A percentile compares a stretch with the other conserved stretches of the same genome.
phyloP scores from a whole-genome alignment of 2,113 vertebrate genomes.

The Ranitomeya imitator region DNA sequence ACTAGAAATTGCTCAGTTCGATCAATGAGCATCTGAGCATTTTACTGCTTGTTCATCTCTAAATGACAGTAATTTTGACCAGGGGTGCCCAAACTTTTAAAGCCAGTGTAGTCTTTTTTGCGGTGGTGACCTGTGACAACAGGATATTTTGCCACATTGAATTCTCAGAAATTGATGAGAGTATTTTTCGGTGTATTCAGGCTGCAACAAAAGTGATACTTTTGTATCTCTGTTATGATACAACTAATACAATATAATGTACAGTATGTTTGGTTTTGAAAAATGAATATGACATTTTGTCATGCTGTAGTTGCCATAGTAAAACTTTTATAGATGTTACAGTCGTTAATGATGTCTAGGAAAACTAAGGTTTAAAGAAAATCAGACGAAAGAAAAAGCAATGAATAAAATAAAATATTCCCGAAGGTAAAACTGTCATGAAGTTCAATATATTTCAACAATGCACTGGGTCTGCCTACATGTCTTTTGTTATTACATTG shows the following conservation, averaged over 20 bases:
- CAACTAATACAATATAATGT: background rate
- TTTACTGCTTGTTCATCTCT: too few species aligned
- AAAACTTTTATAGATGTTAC: background rate
- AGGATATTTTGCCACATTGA: too few species aligned
- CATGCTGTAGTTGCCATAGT: background rate
- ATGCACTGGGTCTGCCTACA: constrained; percentile 24
- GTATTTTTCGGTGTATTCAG: too few species aligned
- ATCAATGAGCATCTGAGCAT: too few species aligned
- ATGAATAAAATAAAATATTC: constrained; percentile 33
- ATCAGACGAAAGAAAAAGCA: background rate
- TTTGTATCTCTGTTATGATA: background rate
- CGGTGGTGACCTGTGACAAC: too few species aligned
- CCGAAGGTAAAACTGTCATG: constrained; percentile 38
- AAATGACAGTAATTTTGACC: too few species aligned
- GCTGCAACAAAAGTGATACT: too few species aligned
- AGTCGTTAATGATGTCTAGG: constrained; percentile 1
- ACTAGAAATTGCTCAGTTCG: too few species aligned
- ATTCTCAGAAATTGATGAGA: too few species aligned
- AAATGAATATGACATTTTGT: background rate
- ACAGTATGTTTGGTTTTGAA: background rate
- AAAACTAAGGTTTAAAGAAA: background rate
- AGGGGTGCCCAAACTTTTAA: too few species aligned
- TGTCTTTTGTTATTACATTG: constrained; percentile 40
- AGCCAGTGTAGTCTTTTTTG: too few species aligned
- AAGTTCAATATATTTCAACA: constrained; percentile 47